A percentile compares a stretch with the other conserved stretches of the same genome.
phyloP scores from a whole-genome alignment of 2,888 invertebrate species.

The Hemithea aestivaria region DNA sequence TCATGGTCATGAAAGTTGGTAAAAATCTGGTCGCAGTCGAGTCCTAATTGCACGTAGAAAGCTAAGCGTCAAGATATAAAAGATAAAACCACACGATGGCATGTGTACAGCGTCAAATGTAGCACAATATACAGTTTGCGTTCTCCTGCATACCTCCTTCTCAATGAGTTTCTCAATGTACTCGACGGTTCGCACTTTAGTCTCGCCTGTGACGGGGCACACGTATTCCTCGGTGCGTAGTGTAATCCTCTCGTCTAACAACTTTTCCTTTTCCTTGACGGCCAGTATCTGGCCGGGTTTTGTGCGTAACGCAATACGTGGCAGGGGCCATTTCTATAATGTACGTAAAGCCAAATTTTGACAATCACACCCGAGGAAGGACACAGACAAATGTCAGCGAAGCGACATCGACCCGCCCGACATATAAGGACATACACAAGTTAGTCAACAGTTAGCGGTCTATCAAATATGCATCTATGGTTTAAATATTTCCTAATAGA shows the following conservation, averaged over 20 bases:
- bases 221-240: constrained; percentile 93
- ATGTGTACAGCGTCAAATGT: constrained; percentile 67
- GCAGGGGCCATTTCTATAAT: constrained; percentile 82
- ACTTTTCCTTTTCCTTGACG: constrained; percentile 93
- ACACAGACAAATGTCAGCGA: constrained; percentile 53
- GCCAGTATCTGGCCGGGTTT: constrained; percentile 89
- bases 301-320: constrained; percentile 93
- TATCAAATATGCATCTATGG: constrained; percentile 8
- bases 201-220: constrained; percentile 91
- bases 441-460: constrained; percentile 39
- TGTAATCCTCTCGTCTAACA: constrained; percentile 93
- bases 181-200: constrained; percentile 93
- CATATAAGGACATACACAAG: constrained; percentile 36
- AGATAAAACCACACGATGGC: constrained; percentile 66
- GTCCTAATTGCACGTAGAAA: constrained; percentile 57
- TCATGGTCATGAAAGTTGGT: constrained; percentile 22
- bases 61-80: constrained; percentile 66
- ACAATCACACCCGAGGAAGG: constrained; percentile 62
- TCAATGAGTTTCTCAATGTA: constrained; percentile 97
- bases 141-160: constrained; percentile 88
- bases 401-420: constrained; percentile 58
- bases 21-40: constrained; percentile 26
- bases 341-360: constrained; percentile 73
- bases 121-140: constrained; percentile 65
- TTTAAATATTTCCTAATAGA: not conserved